Conservation (phyloP, 2,888 invertebrate species). For the Herminia tarsipennalis region DNA sequence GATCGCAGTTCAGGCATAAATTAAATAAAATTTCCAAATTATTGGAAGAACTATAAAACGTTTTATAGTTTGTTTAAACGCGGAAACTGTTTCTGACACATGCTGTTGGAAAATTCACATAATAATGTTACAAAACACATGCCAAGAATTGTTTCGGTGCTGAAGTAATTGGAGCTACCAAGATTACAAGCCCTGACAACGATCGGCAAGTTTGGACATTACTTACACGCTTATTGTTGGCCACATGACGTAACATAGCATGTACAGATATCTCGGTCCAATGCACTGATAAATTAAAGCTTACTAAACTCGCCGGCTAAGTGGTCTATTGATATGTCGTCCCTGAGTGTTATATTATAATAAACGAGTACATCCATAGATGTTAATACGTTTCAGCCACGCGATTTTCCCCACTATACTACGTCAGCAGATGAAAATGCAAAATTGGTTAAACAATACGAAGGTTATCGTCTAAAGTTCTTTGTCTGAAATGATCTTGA, state of each 20-base stretch:
- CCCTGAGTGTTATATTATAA: conserved; percentile 19
- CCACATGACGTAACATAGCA: conserved; percentile 28
- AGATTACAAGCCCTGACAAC: conserved; percentile 29
- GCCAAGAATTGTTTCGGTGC: conserved; percentile 18
- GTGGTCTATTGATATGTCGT: conserved; percentile 37
- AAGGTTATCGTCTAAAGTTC: conserved; percentile 7
- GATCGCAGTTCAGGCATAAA: conserved; percentile 2
- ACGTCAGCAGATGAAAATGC: conserved; percentile 27
- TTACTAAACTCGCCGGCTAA: conserved; percentile 34
- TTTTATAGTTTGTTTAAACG: conserved; percentile 9
- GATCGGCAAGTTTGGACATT: conserved; percentile 23
- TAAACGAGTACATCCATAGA: conserved; percentile 4
- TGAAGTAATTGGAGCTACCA: conserved; percentile 36
- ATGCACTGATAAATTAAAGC: conserved; percentile 51
- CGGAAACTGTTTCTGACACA: conserved; percentile 6
- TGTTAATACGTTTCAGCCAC: conserved; percentile 24
- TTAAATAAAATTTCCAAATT: conserved; percentile 2
- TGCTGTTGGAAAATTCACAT: conserved; percentile 16
- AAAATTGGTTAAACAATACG: conserved; percentile 13
- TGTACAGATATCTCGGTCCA: conserved; percentile 51
- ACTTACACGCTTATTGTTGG: conserved; percentile 27
- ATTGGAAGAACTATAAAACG: conserved; percentile 7
- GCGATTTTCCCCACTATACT: conserved; percentile 18
- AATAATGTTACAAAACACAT: conserved; percentile 20
- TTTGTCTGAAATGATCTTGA: not conserved